These are phyloP conservation scores for Zapus hudsonius DNA, from an alignment of 2,113 vertebrate genomes.

Conservation along the genomic window DNA sequence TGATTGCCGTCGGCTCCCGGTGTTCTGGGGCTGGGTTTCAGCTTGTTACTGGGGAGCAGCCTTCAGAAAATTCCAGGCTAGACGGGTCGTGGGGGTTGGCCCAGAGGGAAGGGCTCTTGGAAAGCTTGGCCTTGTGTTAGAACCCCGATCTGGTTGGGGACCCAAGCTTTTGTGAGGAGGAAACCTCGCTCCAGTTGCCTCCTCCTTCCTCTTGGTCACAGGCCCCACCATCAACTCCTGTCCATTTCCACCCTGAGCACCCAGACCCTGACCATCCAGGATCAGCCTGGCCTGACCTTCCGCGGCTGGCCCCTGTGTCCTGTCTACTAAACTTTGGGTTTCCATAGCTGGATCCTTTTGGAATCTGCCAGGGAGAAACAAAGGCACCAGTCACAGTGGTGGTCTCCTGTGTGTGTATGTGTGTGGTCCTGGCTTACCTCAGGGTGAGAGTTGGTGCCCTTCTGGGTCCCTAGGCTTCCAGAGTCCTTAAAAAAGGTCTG, in stretches of 20 bases:
- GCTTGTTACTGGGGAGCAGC: too few species aligned
- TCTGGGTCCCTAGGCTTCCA: background rate
- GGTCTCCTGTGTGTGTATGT: too few species aligned
- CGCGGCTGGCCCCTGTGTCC: background rate
- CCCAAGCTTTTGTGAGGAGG: too few species aligned
- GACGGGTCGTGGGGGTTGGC: background rate
- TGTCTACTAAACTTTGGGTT: background rate
- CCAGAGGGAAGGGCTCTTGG: background rate
- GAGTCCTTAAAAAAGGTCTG: background rate
- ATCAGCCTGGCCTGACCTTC: rapidly evolving
- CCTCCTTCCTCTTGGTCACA: background rate
- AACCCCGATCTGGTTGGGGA: background rate
- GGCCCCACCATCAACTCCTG: background rate
- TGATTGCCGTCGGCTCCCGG: background rate
- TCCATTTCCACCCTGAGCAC: background rate
- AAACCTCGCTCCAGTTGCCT: too few species aligned
- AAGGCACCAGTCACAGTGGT: background rate
- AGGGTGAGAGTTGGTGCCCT: background rate
- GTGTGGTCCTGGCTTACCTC: background rate
- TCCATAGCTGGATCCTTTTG: background rate
- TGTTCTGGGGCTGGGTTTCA: background rate
- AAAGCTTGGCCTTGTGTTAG: background rate
- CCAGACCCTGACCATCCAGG: background rate
- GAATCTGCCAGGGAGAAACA: background rate
- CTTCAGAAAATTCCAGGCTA: too few species aligned